Conservation (phyloP, 1,140 invertebrate species). For the Atta colombica region DNA sequence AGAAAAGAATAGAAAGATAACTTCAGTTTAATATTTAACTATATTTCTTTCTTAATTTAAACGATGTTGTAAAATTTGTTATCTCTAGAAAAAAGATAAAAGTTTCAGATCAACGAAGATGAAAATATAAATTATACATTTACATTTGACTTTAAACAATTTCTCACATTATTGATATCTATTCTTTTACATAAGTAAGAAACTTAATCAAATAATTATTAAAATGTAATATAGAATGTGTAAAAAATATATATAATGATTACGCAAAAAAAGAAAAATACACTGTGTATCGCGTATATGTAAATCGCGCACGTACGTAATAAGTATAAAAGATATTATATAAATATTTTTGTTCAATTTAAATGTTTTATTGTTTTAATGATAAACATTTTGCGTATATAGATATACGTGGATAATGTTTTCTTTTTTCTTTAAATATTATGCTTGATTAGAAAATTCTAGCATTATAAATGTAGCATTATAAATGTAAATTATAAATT, state of each 20-base stretch:
- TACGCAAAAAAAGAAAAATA: neutral
- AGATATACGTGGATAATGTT: neutral
- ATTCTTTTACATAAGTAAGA: neutral
- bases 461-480: neutral
- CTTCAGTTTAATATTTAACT: neutral
- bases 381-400: neutral
- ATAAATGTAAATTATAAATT: too few relatives aligned
- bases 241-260: neutral
- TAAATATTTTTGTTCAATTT: neutral
- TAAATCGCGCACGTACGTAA: neutral
- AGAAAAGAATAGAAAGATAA: neutral
- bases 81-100: neutral
- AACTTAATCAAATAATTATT: neutral
- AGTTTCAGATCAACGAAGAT: neutral
- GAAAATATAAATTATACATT: too few relatives aligned
- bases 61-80: neutral
- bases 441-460: neutral
- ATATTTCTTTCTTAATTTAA: constrained; percentile 1
- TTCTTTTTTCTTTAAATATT: neutral
- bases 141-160: neutral
- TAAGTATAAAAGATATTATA: neutral
- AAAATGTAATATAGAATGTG: neutral
- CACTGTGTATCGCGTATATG: neutral
- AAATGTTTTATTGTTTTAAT: neutral
- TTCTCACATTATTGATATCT: neutral